Conservation (phyloP, 1,140 invertebrate species). For the Drosophila guanche region DNA sequence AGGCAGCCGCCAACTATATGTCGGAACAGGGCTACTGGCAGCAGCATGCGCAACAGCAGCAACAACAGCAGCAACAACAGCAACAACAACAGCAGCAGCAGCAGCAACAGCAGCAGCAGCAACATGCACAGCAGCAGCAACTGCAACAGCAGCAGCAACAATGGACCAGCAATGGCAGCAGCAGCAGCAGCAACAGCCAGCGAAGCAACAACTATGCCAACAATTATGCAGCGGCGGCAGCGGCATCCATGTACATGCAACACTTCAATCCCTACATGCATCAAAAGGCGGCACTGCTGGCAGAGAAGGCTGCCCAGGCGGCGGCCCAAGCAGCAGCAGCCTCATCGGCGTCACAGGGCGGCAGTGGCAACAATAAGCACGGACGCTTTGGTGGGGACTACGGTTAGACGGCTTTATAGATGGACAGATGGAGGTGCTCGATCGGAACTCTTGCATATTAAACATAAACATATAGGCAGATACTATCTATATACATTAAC, state of each 20-base stretch:
- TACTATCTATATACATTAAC: conserved; percentile 25
- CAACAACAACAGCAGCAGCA: conserved; percentile 37
- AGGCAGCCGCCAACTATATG: conserved; percentile 45
- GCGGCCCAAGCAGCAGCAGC: conserved; percentile 55
- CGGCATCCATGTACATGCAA: conserved; percentile 76
- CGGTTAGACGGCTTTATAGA: conserved; percentile 35
- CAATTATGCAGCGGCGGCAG: conserved; percentile 69
- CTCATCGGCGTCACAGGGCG: conserved; percentile 41
- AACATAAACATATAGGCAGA: conserved; percentile 52
- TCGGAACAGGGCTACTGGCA: conserved; percentile 67
- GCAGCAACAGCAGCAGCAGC: conserved; percentile 48
- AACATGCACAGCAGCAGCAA: conserved; percentile 45
- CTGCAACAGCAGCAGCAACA: conserved; percentile 53
- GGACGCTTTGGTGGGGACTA: conserved; percentile 69
- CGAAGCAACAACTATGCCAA: conserved; percentile 59
- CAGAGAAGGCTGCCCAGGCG: conserved; percentile 65
- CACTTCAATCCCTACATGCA: conserved; percentile 78
- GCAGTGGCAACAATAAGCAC: conserved; percentile 54
- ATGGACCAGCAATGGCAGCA: conserved; percentile 14
- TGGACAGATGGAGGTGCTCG: not conserved
- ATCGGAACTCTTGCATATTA: conserved; percentile 58
- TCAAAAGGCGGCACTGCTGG: conserved; percentile 66
- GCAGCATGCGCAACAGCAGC: conserved; percentile 59
- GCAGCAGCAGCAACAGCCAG: conserved; percentile 50
- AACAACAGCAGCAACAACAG: conserved; percentile 46